Base-by-base conservation (phyloP, 2,797 vertebrate genomes). In the Coregonus sp. region DNA sequence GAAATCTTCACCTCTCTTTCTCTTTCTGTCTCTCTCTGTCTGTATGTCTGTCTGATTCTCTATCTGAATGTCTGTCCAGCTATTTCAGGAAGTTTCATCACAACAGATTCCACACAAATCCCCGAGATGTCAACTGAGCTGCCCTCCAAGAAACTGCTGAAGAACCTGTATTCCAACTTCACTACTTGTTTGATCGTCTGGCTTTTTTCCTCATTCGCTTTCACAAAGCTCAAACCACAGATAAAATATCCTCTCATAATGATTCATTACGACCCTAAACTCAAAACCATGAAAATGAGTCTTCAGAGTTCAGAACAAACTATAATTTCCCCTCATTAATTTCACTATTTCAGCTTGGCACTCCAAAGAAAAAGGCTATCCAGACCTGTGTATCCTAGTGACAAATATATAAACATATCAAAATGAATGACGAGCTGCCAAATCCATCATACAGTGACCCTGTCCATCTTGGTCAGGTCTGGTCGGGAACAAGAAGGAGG, bases 61-160 rank as follows among this genome's bases (percentile, higher is more conserved):
- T 40, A 40, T 47, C 40, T 47, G 40, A 47, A 7, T 9, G 40
- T 9, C 40, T 47, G 7, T 47, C 40, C 40, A 47, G 7, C 40
- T 47, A 9, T 86, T 86, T 81, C 80, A 82, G 89, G 86, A 91
- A 85, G 86, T 90, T 90, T 82, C 82, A 67, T 77, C 85, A 81
- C 25, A 18, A 72, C 29, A 25, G 12, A 54, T 72, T 72, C 5
- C 83, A 82, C 79, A 88, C 83, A 85, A 51, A 2, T 0, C 54
- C 82, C 83, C 85, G 4, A 5, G 35, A 5, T 37, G 35, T 37
- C 35, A 37, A 37, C 35, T 37, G 35, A 37, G 35, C 5, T 37
- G 5, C 35, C 5, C 4, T 37, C 35, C 35, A 37, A 81, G 80
- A 80, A 72, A 75, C 78, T 66, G 74, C 83, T 86, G 61, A 81